Evolutionary conservation across 35 echinoderm and acorn worm species (phyloP).

Genomic region (Diadema setosum): DNA sequence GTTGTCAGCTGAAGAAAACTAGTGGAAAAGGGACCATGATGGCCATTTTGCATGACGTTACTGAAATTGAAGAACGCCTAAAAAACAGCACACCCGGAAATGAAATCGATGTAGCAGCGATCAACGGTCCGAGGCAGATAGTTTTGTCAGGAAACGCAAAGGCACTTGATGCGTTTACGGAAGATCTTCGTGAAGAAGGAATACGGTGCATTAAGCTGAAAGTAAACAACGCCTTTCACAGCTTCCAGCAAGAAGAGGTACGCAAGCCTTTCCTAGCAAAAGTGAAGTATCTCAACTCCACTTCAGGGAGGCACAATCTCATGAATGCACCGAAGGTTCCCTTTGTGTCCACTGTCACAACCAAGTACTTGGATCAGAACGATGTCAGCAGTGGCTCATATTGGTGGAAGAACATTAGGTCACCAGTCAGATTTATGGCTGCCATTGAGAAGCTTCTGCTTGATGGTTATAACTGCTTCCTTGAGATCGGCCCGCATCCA

Average conservation of each 20-base stretch:
- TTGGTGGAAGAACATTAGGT: slow-evolving; percentile 93
- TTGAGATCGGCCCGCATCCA: slow-evolving; percentile 90
- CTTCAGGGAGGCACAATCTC: slow-evolving; percentile 7
- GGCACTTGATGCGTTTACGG: slow-evolving; percentile 55
- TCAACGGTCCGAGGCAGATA: slow-evolving; percentile 92
- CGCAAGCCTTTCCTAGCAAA: slow-evolving; percentile 75
- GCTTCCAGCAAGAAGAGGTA: slow-evolving; percentile 91
- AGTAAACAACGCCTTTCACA: slow-evolving; percentile 97
- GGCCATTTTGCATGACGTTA: slow-evolving; percentile 73
- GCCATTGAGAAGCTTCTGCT: slow-evolving; percentile 71
- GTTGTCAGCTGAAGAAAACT: slow-evolving; percentile 80
- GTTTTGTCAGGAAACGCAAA: slow-evolving; percentile 88
- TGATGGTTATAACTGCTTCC: slow-evolving; percentile 89
- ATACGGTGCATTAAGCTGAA: slow-evolving; percentile 74
- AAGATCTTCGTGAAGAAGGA: slow-evolving; percentile 51
- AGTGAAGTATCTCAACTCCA: slow-evolving; percentile 58
- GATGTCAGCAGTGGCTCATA: slow-evolving; percentile 62
- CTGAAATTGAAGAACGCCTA: slow-evolving; percentile 70
- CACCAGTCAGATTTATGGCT: slow-evolving; percentile 66
- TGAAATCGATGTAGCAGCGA: slow-evolving; percentile 84
- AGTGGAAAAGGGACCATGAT: slow-evolving; percentile 85
- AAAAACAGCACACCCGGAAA: slow-evolving; percentile 79
- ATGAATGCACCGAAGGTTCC: slow-evolving; percentile 55
- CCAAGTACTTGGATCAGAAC: slow-evolving; percentile 61
- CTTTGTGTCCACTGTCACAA: slow-evolving; percentile 83